These are phyloP conservation scores for Otocyon megalotis DNA, from an alignment of 2,113 vertebrate genomes.

Conservation along the genomic window DNA sequence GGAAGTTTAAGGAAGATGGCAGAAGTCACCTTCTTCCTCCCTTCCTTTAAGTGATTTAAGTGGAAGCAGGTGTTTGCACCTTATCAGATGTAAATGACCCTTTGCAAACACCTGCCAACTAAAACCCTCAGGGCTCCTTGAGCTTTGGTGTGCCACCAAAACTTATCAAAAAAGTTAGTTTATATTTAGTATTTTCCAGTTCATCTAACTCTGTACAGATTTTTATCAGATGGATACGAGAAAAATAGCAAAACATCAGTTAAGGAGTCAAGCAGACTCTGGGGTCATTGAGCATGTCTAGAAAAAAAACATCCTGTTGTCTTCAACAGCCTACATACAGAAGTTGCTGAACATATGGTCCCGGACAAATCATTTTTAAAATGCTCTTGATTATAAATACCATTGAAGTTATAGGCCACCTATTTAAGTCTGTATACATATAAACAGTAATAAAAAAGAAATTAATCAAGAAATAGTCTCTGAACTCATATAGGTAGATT, in stretches of 20 bases:
- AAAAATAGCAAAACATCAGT: not conserved
- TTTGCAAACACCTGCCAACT: constrained; percentile 67
- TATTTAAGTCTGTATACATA: not conserved
- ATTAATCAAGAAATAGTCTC: not conserved
- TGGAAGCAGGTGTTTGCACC: constrained; percentile 49
- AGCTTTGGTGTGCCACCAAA: constrained; percentile 29
- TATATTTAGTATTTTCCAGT: not conserved
- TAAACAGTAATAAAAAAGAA: not conserved
- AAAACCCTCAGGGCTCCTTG: not conserved
- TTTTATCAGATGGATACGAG: not conserved
- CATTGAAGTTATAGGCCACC: not conserved
- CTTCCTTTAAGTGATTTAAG: constrained; percentile 42
- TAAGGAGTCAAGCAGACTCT: not conserved
- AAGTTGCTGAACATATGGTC: not conserved
- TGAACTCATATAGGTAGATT: not conserved
- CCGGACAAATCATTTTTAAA: not conserved
- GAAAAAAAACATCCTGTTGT: not conserved
- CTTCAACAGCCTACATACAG: not conserved
- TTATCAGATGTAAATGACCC: constrained; percentile 63
- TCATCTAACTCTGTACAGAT: not conserved
- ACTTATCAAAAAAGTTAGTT: constrained; percentile 23
- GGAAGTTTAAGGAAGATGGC: constrained; percentile 14
- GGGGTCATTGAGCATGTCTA: not conserved
- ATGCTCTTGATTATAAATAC: not conserved
- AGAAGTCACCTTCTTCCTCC: constrained; percentile 29